Evolutionary conservation across 2,888 invertebrate genomes (phyloP), one percentile per base, ranked within the genome.

Genomic region (Ichneumoninae sp.): DNA sequence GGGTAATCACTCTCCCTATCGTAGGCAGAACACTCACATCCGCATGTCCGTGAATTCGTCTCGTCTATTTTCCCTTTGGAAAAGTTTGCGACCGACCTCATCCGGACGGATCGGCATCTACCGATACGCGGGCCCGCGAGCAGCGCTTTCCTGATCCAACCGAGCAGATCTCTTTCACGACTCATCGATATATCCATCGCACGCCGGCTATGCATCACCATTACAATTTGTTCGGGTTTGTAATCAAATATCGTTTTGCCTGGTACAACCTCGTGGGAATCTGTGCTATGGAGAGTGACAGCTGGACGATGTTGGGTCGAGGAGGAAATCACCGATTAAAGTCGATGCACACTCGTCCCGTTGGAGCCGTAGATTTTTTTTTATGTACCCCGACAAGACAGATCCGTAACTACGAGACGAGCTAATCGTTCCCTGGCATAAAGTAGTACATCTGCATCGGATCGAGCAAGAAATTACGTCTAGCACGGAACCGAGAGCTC

Each of bases 141-240:
- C 54, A 60, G 71, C 44, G 44, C 83, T 83, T 83, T 79, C 83
- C 83, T 65, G 79, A 83, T 83, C 74, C 66, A 71, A 81, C 73
- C 83, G 71, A 71, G 54, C 69, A 60, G 76, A 71, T 83, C 83
- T 83, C 80, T 57, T 75, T 79, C 74, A 79, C 83, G 76, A 83
- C 60, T 47, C 75, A 47, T 80, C 80, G 80, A 83, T 80, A 68
- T 73, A 80, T 76, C 57, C 75, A 57, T 69, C 47, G 26, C 73
- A 16, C 63, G 36, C 33, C 57, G 36, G 66, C 71, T 66, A 74
- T 79, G 73, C 79, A 76, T 80, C 81, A 54, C 74, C 80, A 71
- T 71, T 75, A 76, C 83, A 80, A 76, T 76, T 83, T 83, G 69
- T 83, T 80, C 80, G 78, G 30, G 47, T 74, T 83, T 63, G 65